These are phyloP conservation scores for Drosophila simulans DNA, from an alignment of 1,140 invertebrate genomes.

Conservation along the genomic window DNA sequence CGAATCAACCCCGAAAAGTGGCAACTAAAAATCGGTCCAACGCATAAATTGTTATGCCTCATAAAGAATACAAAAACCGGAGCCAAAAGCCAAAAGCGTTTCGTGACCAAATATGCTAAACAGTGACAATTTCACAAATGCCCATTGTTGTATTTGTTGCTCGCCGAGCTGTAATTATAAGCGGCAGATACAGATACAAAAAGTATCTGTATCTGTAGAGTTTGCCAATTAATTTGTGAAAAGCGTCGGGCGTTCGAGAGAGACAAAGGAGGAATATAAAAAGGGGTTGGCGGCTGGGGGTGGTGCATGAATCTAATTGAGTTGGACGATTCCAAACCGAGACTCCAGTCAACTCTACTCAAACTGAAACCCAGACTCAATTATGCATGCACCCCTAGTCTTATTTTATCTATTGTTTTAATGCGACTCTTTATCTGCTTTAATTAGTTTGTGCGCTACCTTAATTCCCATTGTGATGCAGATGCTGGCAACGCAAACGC, in stretches of 20 bases:
- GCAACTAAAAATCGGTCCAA: conserved; percentile 53
- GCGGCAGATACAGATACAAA: conserved; percentile 60
- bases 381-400: conserved; percentile 65
- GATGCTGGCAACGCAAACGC: conserved; percentile 46
- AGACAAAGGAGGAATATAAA: conserved; percentile 19
- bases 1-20: conserved; percentile 8
- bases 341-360: conserved; percentile 10
- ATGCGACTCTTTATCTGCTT: conserved; percentile 81
- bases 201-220: conserved; percentile 66
- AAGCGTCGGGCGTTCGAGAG: conserved; percentile 39
- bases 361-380: conserved; percentile 54
- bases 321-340: conserved; percentile 55
- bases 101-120: conserved; percentile 83
- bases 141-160: conserved; percentile 58
- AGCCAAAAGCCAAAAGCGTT: conserved; percentile 64
- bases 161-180: conserved; percentile 69
- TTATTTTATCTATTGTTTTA: conserved; percentile 67
- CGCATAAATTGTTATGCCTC: conserved; percentile 79
- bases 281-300: conserved; percentile 7
- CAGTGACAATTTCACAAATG: conserved; percentile 82
- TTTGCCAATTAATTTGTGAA: conserved; percentile 82
- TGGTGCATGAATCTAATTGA: conserved; percentile 71
- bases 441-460: conserved; percentile 78
- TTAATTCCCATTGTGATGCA: conserved; percentile 78
- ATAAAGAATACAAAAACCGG: conserved; percentile 66